phyloP scores from a whole-genome alignment of 2,888 invertebrate species.

The Ophion slaviceki region DNA sequence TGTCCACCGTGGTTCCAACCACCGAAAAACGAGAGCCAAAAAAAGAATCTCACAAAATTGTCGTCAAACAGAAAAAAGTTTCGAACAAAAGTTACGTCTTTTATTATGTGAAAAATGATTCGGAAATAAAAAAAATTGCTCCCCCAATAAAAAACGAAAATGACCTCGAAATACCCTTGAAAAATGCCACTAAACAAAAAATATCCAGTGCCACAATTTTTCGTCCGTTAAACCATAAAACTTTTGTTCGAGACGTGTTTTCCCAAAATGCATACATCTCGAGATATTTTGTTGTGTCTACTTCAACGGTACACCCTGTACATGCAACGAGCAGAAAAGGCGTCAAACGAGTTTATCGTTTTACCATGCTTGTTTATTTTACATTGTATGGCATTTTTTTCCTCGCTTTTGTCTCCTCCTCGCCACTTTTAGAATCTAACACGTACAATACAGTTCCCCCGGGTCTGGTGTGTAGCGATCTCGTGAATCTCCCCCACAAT shows the following conservation, averaged over 20 bases:
- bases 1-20: not conserved
- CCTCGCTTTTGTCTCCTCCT: not conserved
- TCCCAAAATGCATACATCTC: not conserved
- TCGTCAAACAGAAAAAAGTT: not conserved
- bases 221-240: not conserved
- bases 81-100: not conserved
- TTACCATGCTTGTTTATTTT: not conserved
- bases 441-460: constrained; percentile 13
- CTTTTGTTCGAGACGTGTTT: not conserved
- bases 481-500: not conserved
- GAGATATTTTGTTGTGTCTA: not conserved
- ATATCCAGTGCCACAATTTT: not conserved
- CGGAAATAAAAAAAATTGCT: not conserved
- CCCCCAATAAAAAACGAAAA: not conserved
- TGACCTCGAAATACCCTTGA: not conserved
- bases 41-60: not conserved
- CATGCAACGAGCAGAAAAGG: not conserved
- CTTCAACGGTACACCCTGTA: not conserved
- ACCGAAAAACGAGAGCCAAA: constrained; percentile 1
- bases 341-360: not conserved
- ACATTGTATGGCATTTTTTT: not conserved
- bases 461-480: constrained; percentile 6
- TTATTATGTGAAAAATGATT: not conserved
- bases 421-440: not conserved
- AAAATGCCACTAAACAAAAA: not conserved